phyloP scores from a whole-genome alignment of 2,888 invertebrate genomes.

The Parapristionchus giblindavisi region DNA sequence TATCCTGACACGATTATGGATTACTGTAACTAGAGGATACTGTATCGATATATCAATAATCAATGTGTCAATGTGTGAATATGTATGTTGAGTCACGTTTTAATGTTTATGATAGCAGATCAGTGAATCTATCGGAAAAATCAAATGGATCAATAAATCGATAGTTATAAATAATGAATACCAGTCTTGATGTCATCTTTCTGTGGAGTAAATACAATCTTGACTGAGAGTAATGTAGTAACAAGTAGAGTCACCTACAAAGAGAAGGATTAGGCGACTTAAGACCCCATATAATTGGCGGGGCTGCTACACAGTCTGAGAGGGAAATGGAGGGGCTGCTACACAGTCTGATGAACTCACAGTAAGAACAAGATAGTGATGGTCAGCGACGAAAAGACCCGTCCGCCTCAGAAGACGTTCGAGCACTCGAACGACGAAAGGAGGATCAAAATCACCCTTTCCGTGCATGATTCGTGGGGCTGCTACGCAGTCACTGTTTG shows the following conservation, averaged over 20 bases:
- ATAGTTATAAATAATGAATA: conserved; percentile 27
- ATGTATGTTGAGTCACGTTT: too few species aligned
- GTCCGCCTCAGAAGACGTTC: conserved; percentile 47
- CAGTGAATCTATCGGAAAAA: too few species aligned
- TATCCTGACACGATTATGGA: conserved; percentile 53
- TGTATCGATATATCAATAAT: too few species aligned
- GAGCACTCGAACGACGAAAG: conserved; percentile 50
- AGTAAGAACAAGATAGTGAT: conserved; percentile 52
- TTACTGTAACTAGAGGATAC: not conserved
- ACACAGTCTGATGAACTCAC: conserved; percentile 46
- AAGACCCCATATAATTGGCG: not conserved
- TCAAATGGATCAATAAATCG: too few species aligned
- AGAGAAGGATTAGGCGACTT: not conserved
- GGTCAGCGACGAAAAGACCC: conserved; percentile 58
- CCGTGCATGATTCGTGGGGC: conserved; percentile 8
- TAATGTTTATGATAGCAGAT: too few species aligned
- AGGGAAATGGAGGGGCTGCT: not conserved
- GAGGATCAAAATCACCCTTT: conserved; percentile 13
- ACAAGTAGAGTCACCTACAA: conserved; percentile 61
- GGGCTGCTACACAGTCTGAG: not conserved
- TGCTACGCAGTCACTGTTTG: conserved; percentile 26
- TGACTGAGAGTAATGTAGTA: conserved; percentile 59
- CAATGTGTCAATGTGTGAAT: too few species aligned
- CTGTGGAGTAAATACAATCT: conserved; percentile 63
- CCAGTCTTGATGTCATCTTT: conserved; percentile 65